Evolutionary conservation across 2,888 invertebrate species (phyloP).

Genomic region (Diaprepes abbreviatus): DNA sequence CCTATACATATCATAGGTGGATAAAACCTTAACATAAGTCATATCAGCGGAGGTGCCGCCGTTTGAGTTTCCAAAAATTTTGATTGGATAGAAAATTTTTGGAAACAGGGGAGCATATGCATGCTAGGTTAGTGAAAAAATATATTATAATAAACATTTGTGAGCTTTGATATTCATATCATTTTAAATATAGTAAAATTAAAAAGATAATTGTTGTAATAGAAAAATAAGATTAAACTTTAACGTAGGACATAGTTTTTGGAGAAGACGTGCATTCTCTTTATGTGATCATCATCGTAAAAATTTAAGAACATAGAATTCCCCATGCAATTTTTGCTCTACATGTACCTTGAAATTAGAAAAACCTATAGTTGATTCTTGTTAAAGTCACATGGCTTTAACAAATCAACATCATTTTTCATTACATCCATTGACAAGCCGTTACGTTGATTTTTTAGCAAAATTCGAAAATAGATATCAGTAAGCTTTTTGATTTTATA

Average conservation of each 20-base stretch:
- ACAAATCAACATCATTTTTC: conserved; percentile 33
- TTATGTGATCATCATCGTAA: conserved; percentile 14
- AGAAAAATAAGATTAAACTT: conserved; percentile 9
- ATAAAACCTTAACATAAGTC: conserved; percentile 33
- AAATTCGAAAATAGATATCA: no score
- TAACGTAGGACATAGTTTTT: conserved; percentile 19
- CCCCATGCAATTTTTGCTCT: conserved; percentile 59
- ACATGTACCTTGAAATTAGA: conserved; percentile 61
- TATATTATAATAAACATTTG: conserved; percentile 38
- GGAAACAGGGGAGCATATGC: conserved; percentile 21
- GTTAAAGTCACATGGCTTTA: conserved; percentile 24
- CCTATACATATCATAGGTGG: conserved; percentile 48
- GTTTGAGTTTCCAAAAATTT: conserved; percentile 35
- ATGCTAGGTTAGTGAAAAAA: conserved; percentile 47
- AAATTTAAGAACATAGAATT: conserved; percentile 41
- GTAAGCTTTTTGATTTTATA: neutral
- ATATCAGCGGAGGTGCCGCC: conserved; percentile 43
- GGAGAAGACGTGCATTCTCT: conserved; percentile 26
- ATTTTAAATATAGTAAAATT: conserved; percentile 18
- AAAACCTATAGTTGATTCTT: conserved; percentile 13
- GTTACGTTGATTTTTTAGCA: no score
- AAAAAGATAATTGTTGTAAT: conserved; percentile 29
- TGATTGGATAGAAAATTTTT: conserved; percentile 36
- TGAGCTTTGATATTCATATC: conserved; percentile 50
- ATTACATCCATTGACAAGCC: neutral